These are phyloP conservation scores for Spatula clypeata DNA, from an alignment of 2,797 vertebrate genomes.

Conservation along the genomic window DNA sequence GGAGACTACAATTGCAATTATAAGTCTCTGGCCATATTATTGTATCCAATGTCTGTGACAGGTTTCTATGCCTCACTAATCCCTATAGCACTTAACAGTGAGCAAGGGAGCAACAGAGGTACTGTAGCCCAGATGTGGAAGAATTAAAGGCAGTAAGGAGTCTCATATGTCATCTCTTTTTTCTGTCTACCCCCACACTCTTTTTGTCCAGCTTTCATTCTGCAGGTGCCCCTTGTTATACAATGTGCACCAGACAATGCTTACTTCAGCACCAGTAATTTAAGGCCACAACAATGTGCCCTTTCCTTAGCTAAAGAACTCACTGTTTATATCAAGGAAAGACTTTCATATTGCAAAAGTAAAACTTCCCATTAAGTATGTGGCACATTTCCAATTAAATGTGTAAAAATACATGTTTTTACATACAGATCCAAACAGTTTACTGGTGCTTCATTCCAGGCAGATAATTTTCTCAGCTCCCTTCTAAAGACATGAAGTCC, in stretches of 20 bases:
- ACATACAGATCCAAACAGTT: rapidly evolving
- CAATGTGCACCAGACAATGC: rapidly evolving
- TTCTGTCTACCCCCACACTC: not conserved
- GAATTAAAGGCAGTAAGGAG: not conserved
- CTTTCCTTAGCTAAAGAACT: not conserved
- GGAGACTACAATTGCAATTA: not conserved
- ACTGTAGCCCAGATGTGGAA: not conserved
- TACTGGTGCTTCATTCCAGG: not conserved
- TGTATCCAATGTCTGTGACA: not conserved
- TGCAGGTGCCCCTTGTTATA: not conserved
- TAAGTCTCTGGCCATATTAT: not conserved
- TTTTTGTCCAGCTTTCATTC: not conserved
- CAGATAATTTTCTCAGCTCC: not conserved
- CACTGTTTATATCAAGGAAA: not conserved
- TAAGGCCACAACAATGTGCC: not conserved
- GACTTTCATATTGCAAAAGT: not conserved
- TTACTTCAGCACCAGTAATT: not conserved
- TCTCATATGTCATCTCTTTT: not conserved
- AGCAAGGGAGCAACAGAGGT: not conserved
- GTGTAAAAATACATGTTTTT: rapidly evolving
- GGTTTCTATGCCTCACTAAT: not conserved
- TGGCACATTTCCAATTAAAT: not conserved
- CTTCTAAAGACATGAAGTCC: not conserved
- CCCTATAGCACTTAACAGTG: not conserved
- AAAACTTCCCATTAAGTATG: not conserved